Evolutionary conservation across 1,140 invertebrate genomes (phyloP).

Genomic region (Saccostrea echinata): DNA sequence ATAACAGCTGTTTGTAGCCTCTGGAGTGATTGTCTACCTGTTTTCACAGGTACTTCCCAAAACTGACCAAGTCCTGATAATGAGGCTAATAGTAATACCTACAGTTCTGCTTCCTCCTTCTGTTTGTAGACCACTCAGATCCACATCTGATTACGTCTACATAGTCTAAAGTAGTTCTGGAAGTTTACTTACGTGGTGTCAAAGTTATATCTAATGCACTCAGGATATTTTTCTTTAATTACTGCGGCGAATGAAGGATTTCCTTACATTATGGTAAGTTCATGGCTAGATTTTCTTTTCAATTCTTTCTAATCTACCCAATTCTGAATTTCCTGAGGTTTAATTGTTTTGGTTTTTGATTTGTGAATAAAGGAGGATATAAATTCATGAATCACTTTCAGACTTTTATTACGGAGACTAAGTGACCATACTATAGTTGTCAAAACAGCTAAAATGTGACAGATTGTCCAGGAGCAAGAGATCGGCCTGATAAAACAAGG

Average conservation of each 20-base stretch:
- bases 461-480: conserved; percentile 23
- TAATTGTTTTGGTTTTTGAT: background rate
- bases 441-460: background rate
- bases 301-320: no score
- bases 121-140: background rate
- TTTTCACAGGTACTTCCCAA: conserved; percentile 38
- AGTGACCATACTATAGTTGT: background rate
- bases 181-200: background rate
- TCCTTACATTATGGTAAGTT: background rate
- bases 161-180: background rate
- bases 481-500: conserved; percentile 30
- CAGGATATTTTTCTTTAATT: background rate
- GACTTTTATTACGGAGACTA: background rate
- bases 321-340: background rate
- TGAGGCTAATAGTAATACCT: background rate
- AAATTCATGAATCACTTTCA: background rate
- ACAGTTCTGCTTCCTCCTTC: conserved; percentile 14
- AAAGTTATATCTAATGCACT: background rate
- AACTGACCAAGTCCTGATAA: conserved; percentile 25
- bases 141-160: background rate
- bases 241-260: background rate
- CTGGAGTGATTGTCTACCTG: conserved; percentile 16
- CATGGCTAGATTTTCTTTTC: background rate
- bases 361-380: background rate
- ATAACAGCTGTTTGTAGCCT: background rate